These are phyloP conservation scores for Caenorhabditis uteleia DNA, from an alignment of 2,888 invertebrate genomes.

Conservation along the genomic window DNA sequence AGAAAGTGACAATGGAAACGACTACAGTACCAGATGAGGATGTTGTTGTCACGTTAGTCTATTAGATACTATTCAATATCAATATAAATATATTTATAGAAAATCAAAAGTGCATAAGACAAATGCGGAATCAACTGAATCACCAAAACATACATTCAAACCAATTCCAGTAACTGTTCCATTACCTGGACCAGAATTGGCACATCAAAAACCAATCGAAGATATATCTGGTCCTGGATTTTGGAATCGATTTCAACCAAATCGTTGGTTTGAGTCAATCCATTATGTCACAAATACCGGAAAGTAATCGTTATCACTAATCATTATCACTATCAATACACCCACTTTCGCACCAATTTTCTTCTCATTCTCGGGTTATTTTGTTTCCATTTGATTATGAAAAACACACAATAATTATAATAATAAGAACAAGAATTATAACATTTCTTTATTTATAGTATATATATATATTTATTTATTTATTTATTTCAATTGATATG, in stretches of 20 bases:
- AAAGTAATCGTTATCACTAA: conserved; percentile 19
- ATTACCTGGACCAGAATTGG: conserved; percentile 45
- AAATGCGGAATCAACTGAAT: conserved; percentile 12
- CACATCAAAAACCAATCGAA: conserved; percentile 52
- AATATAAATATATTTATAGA: conserved; percentile 4
- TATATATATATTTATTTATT: not conserved
- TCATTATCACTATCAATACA: too few relatives aligned
- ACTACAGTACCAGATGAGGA: conserved; percentile 38
- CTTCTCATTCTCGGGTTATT: conserved; percentile 24
- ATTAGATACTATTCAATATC: conserved; percentile 6
- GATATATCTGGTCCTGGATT: conserved; percentile 49
- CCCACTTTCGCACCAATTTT: conserved; percentile 2
- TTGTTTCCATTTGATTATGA: conserved; percentile 3
- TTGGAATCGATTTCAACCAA: conserved; percentile 68
- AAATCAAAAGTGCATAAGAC: conserved; percentile 30
- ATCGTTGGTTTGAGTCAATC: conserved; percentile 66
- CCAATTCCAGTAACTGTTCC: conserved; percentile 54
- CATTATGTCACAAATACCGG: conserved; percentile 68
- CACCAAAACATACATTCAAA: conserved; percentile 57
- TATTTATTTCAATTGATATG: not conserved
- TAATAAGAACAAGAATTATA: not conserved
- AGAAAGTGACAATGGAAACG: not conserved
- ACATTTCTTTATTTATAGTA: not conserved
- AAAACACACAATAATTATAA: too few relatives aligned
- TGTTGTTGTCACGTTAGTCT: conserved; percentile 23